These are phyloP conservation scores for Apeltes quadracus DNA, from an alignment of 2,113 vertebrate genomes.

Conservation along the genomic window DNA sequence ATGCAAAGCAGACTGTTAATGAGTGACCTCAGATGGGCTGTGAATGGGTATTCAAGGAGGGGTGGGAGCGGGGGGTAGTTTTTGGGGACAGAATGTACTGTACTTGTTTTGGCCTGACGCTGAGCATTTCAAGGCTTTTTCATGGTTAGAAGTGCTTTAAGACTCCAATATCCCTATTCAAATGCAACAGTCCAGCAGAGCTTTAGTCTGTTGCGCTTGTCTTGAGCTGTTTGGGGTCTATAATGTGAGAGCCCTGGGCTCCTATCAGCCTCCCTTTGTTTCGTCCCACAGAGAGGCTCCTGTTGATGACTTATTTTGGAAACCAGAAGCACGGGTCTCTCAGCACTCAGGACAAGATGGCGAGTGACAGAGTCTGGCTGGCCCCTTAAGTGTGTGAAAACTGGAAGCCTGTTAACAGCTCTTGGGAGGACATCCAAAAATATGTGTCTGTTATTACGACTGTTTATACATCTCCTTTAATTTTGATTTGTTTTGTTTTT, in stretches of 20 bases:
- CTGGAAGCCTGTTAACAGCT: constrained; percentile 76
- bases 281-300: constrained; percentile 67
- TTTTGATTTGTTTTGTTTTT: constrained; percentile 39
- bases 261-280: constrained; percentile 72
- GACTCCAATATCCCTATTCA: constrained; percentile 66
- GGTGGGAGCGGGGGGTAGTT: neutral
- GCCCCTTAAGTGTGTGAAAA: constrained; percentile 82
- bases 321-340: constrained; percentile 78
- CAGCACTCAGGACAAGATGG: constrained; percentile 79
- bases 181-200: constrained; percentile 60
- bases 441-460: constrained; percentile 49
- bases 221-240: constrained; percentile 76
- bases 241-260: constrained; percentile 73
- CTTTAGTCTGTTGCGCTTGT: constrained; percentile 73
- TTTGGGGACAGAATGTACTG: constrained; percentile 71
- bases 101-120: constrained; percentile 65
- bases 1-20: neutral
- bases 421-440: constrained; percentile 77
- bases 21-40: constrained; percentile 31
- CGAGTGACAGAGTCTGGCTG: constrained; percentile 79
- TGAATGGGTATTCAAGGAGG: neutral
- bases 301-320: constrained; percentile 83
- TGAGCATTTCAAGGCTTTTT: constrained; percentile 63
- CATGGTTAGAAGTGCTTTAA: constrained; percentile 69
- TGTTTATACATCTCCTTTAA: constrained; percentile 40